Base-by-base conservation (phyloP, 2,888 invertebrate genomes). In the Drosophila rubida region DNA sequence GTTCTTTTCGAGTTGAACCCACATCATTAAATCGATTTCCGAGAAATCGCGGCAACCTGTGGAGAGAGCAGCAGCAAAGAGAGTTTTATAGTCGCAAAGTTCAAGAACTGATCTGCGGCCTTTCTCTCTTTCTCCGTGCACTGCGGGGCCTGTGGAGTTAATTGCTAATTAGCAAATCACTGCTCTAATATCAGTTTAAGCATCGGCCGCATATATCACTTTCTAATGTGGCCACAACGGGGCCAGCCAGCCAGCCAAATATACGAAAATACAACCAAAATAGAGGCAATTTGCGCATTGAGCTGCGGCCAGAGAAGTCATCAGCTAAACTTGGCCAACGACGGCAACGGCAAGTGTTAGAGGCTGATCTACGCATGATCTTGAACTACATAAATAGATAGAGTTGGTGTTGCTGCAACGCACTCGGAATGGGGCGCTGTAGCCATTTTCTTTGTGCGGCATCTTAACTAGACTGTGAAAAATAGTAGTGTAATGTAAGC, bases 381-480 rank as follows among this genome's bases (percentile, higher is more conserved):
- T 83, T 83, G 82, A 83, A 80, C 82, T 69, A 83, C 41, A 75
- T 83, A 48, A 13, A 35, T 42, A 16, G 48, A 35, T 42, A 16
- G 48, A 55, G 61, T 45, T 53, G n/a, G 50, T 59, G 39, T 19
- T 58, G 41, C 51, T 51, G 44, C 41, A 50, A 48, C 75, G 61
- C 72, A 63, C 55, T 72, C 67, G 39, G 35, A 13, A 42, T 32
- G 23, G 48, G 64, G 67, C 42, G 48, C 48, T 68, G 53, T 32
- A 63, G 55, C 35, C 58, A 48, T 54, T 80, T 54, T 64, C 35
- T 50, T 41, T 53, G 25, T 63, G 65, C 45, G 65, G 57, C 69
- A 68, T 53, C 87, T 76, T 66, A 82, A 88, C 71, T 88, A 77
- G 82, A 88, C 62, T 88, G 88, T 82, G 88, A 82, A 88, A 85